Base-by-base conservation (phyloP, 1,140 invertebrate species). In the Drosophila pandora region DNA sequence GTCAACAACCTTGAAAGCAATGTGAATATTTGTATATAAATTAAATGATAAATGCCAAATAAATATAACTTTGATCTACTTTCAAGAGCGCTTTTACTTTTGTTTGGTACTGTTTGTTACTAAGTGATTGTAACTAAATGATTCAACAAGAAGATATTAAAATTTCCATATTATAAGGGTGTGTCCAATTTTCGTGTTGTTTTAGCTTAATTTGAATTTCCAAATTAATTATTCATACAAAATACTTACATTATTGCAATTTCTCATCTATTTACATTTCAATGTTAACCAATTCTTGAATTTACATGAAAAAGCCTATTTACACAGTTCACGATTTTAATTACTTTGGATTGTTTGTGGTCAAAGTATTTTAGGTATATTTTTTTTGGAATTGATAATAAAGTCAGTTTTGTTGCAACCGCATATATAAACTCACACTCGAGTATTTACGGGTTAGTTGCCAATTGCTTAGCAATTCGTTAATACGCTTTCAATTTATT, bases 261-360 rank as follows among this genome's bases (percentile, higher is more conserved):
- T 37, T 37, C 34, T 37, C 10, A 2, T 5, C 3, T 17, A 43
- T 43, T 43, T 43, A 43, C 41, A 43, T 43, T 17, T 43, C n/a
- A 17, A 21, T 43, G 41, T 21, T 43, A 43, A 17, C 41, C 2
- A 59, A 49, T 63, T 21, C 25, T 45, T 39, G 8, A 61, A 59
- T 55, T 69, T 54, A 62, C 52, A 54, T 63, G 9, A 48, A 52
- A 4, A 37, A 59, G 63, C 48, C 57, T 63, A 75, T 68, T 85
- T 87, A 85, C 87, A 50, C 78, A 75, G 71, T 81, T 71, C 45
- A 58, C 63, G 61, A 62, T 50, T 83, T 83, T 76, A 88, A 88
- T 76, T 88, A 76, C 70, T 69, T 61, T 32, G 37, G 37, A 63
- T 56, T 68, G 53, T 72, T 62, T 67, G 47, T 82, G 82, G 83